Base-by-base conservation (phyloP, 2,113 vertebrate genomes). In the Hippocampus abdominalis region DNA sequence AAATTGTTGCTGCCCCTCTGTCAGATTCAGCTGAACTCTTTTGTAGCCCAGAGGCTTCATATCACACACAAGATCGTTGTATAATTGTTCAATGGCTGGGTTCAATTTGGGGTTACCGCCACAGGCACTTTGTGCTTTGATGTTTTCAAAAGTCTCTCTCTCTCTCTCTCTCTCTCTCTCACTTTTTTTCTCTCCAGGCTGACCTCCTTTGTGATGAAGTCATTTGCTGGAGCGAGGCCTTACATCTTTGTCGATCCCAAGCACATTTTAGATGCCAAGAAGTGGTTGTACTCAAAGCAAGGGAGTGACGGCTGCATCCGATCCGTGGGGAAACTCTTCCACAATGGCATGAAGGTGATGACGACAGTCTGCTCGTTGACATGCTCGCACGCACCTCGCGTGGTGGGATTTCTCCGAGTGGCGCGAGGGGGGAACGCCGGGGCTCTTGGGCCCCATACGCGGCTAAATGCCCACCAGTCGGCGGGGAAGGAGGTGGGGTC, bases 201-300 rank as follows among this genome's bases (percentile, higher is more conserved):
- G 77, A 96, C 95, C 23, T 80, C 94, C 0, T 96, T 96, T 75
- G 94, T 96, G 79, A 91, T 94, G 82, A 96, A 95, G 86, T 94
- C 92, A 56, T 97, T 95, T 39, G 86, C 80, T 2, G 90, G 93
- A 69, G 93, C 92, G 2, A 88, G 59, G 13, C 69, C 81, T 0
- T 93, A 90, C 82, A 91, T 93, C 82, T 95, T 92, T 42, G 73
- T 94, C 53, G 85, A 95, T 56, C 67, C 85, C 2, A 67, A 54
- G 9, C 87, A 90, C 76, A 90, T 95, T 16, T 15, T 69, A 7
- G 83, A 88, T 0, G 92, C 94, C 29, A 85, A 90, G 46, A 39
- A 1, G 3, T 96, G 95, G 95, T 87, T 96, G 68, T 63, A 69
- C 0, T 29, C 40, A 15, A 88, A 87, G 61, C 94, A 95, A 86